Conservation (phyloP, 1,140 invertebrate species). For the Lasaia peninsularis region DNA sequence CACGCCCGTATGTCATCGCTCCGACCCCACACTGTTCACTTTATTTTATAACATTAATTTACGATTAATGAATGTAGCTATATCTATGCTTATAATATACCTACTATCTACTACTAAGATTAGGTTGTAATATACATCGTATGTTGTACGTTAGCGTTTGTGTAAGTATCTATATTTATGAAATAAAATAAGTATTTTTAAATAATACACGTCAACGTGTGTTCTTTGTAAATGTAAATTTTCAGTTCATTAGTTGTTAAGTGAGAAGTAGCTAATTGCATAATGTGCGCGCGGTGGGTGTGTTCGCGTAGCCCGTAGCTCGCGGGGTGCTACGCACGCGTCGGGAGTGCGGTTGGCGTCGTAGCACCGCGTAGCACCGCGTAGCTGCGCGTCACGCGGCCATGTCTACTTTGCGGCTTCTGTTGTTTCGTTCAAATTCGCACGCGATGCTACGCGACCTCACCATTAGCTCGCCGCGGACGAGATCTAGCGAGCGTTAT, state of each 20-base stretch:
- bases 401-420: constrained; percentile 25
- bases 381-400: constrained; percentile 3
- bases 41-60: constrained; percentile 13
- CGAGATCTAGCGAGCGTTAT: not conserved
- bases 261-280: constrained; percentile 24
- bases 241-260: constrained; percentile 56
- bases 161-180: constrained; percentile 72
- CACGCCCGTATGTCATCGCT: constrained; percentile 9
- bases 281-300: constrained; percentile 8
- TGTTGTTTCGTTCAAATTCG: constrained; percentile 61
- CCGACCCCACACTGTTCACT: constrained; percentile 36
- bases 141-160: constrained; percentile 58
- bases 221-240: constrained; percentile 67
- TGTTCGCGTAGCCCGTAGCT: not conserved
- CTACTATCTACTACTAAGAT: constrained; percentile 63
- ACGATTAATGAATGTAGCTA: constrained; percentile 33
- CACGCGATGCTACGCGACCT: constrained; percentile 31
- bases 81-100: constrained; percentile 50
- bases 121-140: constrained; percentile 61
- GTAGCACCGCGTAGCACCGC: not conserved
- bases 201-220: constrained; percentile 48
- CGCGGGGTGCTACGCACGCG: not conserved
- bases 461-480: constrained; percentile 1
- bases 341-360: not conserved
- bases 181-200: constrained; percentile 66